These are phyloP conservation scores for Malurus melanocephalus DNA, from an alignment of 2,113 vertebrate genomes.

Conservation along the genomic window DNA sequence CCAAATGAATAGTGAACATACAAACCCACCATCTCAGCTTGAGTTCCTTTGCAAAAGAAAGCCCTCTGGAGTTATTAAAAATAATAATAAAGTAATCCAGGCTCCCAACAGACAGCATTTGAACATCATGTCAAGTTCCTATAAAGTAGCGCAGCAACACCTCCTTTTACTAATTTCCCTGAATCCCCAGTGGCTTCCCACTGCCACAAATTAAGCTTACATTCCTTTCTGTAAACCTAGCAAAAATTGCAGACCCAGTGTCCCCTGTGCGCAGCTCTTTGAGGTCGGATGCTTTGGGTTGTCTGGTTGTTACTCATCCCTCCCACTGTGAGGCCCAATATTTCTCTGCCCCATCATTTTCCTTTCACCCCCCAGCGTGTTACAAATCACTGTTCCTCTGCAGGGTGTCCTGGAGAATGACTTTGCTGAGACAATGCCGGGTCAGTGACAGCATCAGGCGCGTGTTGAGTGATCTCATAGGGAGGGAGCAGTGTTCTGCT, in stretches of 20 bases:
- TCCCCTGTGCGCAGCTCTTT: conserved; percentile 24
- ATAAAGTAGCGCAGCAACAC: conserved; percentile 40
- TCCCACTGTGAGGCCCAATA: not conserved
- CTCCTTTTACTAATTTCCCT: conserved; percentile 50
- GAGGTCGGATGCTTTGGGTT: conserved; percentile 34
- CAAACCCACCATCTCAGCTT: conserved; percentile 60
- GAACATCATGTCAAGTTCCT: conserved; percentile 48
- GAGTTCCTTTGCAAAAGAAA: conserved; percentile 60
- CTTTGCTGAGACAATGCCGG: conserved; percentile 27
- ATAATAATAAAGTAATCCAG: conserved; percentile 44
- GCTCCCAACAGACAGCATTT: conserved; percentile 42
- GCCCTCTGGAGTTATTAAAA: conserved; percentile 56
- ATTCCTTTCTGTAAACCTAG: conserved; percentile 49
- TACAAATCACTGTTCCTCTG: conserved; percentile 19
- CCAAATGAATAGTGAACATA: conserved; percentile 62
- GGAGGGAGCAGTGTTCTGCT: not conserved
- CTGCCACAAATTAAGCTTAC: conserved; percentile 30
- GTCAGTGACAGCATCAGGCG: conserved; percentile 37
- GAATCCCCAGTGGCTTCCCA: conserved; percentile 17
- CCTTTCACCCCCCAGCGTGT: not conserved
- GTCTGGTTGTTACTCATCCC: conserved; percentile 15
- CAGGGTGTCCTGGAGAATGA: not conserved
- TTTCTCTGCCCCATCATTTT: conserved; percentile 34
- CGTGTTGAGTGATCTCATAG: conserved; percentile 35
- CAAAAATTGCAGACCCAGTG: not conserved